These are phyloP conservation scores for Drosophila repleta DNA, from an alignment of 1,140 invertebrate genomes.

Conservation along the genomic window DNA sequence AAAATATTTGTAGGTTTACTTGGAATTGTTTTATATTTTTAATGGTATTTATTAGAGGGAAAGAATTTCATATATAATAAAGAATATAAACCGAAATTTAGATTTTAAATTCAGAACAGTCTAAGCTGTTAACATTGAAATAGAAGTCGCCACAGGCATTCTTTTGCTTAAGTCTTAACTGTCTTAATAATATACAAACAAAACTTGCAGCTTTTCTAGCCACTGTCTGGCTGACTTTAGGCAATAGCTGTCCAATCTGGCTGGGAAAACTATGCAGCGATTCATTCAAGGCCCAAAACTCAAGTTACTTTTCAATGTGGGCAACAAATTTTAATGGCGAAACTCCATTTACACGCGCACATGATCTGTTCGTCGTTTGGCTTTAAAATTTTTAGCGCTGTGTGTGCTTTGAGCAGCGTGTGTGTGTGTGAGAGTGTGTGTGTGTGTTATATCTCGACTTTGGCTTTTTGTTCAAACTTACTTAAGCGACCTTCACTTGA, in stretches of 20 bases:
- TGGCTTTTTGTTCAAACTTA: conserved; percentile 31
- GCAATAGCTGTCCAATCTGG: conserved; percentile 3
- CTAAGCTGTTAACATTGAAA: too few species aligned
- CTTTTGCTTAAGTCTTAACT: too few species aligned
- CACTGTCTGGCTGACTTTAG: background rate
- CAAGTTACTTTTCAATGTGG: conserved; percentile 3
- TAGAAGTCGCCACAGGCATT: too few species aligned
- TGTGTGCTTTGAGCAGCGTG: conserved; percentile 3
- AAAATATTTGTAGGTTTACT: background rate
- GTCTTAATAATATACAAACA: too few species aligned
- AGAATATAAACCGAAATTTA: too few species aligned
- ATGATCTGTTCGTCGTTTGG: conserved; percentile 10
- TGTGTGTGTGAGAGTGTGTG: background rate
- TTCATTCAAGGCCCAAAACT: background rate
- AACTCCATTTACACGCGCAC: conserved; percentile 7
- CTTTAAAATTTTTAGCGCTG: conserved; percentile 19
- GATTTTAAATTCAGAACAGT: too few species aligned
- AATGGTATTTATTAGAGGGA: too few species aligned
- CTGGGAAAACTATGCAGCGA: background rate
- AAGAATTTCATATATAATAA: too few species aligned
- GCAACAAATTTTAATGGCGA: background rate
- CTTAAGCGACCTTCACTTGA: conserved; percentile 40
- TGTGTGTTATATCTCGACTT: conserved; percentile 21
- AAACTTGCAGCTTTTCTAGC: too few species aligned
- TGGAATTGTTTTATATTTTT: background rate